Evolutionary conservation across 2,113 vertebrate species (phyloP).

Genomic region (Morphnarchus princeps): DNA sequence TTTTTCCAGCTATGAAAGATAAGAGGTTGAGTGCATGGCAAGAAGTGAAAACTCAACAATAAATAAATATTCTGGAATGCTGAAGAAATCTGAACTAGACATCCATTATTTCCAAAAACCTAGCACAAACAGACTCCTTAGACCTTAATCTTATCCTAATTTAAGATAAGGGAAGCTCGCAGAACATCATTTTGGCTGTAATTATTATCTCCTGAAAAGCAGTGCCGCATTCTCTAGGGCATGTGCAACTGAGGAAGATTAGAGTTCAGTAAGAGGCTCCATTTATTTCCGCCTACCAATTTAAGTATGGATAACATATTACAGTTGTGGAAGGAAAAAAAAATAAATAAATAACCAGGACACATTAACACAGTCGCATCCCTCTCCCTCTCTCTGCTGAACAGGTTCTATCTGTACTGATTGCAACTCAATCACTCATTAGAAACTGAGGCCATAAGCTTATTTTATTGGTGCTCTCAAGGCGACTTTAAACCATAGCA

Average conservation of each 20-base stretch:
- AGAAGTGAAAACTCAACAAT: neutral
- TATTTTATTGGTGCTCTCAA: neutral
- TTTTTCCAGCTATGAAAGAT: neutral
- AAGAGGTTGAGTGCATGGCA: neutral
- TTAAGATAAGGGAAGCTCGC: slow-evolving; percentile 25
- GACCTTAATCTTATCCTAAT: slow-evolving; percentile 31
- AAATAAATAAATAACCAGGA: neutral
- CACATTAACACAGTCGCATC: neutral
- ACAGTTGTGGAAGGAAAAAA: neutral
- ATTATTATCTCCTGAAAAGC: slow-evolving; percentile 49
- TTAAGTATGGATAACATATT: slow-evolving; percentile 17
- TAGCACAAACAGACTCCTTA: neutral
- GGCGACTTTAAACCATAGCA: neutral
- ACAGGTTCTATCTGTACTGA: neutral
- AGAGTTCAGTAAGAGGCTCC: slow-evolving; percentile 31
- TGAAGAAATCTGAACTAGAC: neutral
- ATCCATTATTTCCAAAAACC: slow-evolving; percentile 27
- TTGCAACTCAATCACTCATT: neutral
- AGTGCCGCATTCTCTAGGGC: neutral
- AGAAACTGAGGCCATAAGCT: neutral
- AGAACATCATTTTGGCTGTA: slow-evolving; percentile 35
- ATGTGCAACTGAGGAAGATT: slow-evolving; percentile 35
- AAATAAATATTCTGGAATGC: neutral
- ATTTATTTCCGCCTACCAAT: slow-evolving; percentile 28
- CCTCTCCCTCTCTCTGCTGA: neutral